These are phyloP conservation scores for Anastrepha obliqua DNA, from an alignment of 1,140 invertebrate genomes.

Conservation along the genomic window DNA sequence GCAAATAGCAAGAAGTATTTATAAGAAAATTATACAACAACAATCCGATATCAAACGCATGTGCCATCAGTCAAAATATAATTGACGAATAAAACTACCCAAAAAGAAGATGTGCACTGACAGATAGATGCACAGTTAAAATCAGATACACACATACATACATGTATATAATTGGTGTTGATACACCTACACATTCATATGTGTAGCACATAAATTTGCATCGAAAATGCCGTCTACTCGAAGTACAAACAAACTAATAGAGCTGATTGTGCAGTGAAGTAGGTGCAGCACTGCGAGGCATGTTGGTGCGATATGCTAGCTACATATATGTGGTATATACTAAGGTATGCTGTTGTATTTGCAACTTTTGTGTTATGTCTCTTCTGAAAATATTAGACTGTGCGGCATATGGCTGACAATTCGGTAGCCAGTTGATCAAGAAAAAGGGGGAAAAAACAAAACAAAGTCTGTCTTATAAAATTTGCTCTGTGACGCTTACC, in stretches of 20 bases:
- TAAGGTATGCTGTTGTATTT: background rate
- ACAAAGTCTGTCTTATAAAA: no score
- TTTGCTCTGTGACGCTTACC: no score
- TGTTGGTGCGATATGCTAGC: background rate
- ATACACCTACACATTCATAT: background rate
- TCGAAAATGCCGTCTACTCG: background rate
- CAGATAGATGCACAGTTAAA: conserved; percentile 26
- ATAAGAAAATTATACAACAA: background rate
- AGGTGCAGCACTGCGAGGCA: background rate
- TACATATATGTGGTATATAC: background rate
- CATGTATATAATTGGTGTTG: background rate
- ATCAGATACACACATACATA: background rate
- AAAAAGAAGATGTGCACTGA: conserved; percentile 6
- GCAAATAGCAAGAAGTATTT: background rate
- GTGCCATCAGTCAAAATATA: conserved; percentile 42
- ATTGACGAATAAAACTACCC: conserved; percentile 24
- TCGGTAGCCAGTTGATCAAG: background rate
- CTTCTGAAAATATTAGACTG: background rate
- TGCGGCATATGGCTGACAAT: background rate
- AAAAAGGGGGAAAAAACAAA: no score
- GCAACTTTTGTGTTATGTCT: background rate
- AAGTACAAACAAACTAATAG: background rate
- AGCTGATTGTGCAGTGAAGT: background rate
- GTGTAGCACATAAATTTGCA: background rate
- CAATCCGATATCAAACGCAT: background rate